Evolutionary conservation across 2,113 vertebrate species (phyloP).

Genomic region (Gulo gulo): DNA sequence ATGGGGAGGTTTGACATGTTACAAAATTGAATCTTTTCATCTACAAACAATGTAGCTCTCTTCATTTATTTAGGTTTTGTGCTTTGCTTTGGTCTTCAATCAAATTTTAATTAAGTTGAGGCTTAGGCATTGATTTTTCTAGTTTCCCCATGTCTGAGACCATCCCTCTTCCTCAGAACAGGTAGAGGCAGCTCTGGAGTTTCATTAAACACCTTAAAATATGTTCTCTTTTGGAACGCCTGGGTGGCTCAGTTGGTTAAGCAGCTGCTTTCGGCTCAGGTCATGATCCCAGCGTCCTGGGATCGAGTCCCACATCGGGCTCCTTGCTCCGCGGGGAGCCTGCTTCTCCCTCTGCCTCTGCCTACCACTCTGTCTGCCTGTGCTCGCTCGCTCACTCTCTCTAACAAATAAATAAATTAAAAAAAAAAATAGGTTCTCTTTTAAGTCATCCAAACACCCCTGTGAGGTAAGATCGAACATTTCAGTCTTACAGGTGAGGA

Average conservation of each 20-base stretch:
- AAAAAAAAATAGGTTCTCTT: neutral
- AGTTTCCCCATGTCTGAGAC: neutral
- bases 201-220: conserved; percentile 8
- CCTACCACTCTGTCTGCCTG: too few species aligned
- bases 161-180: neutral
- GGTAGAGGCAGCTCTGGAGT: neutral
- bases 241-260: too few species aligned
- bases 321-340: too few species aligned
- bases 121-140: neutral
- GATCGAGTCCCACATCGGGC: too few species aligned
- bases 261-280: too few species aligned
- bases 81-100: neutral
- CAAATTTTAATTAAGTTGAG: neutral
- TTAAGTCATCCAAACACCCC: neutral
- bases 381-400: too few species aligned
- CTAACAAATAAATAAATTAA: too few species aligned
- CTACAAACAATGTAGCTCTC: neutral
- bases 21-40: neutral
- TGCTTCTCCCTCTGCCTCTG: too few species aligned
- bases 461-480: neutral
- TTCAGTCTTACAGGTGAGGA: neutral
- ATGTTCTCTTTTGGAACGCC: neutral
- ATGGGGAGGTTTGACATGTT: neutral
- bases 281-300: too few species aligned
- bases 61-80: neutral